A percentile compares a stretch with the other conserved stretches of the same genome.
These are phyloP conservation scores for Zaprionus ornatus DNA, from an alignment of 1,140 invertebrate genomes.

Conservation along the genomic window DNA sequence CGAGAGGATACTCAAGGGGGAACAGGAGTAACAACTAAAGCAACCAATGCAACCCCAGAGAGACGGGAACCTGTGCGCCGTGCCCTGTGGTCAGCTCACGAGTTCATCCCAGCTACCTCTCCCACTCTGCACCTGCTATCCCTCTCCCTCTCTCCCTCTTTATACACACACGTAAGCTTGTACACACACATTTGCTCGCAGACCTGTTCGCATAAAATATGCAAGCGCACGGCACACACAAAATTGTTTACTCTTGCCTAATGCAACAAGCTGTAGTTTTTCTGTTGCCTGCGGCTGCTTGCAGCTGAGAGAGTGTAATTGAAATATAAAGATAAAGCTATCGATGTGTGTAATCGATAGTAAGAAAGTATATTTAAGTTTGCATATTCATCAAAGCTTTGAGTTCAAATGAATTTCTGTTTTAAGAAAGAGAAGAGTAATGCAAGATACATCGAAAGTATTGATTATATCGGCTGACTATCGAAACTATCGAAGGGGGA, in stretches of 20 bases:
- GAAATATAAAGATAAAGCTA: neutral
- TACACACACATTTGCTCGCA: neutral
- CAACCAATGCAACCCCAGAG: slow-evolving; percentile 22
- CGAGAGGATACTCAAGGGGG: neutral
- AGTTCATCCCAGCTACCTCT: slow-evolving; percentile 2
- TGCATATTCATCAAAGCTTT: neutral
- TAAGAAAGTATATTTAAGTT: neutral
- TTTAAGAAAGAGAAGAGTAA: no score
- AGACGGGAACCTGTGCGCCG: slow-evolving; percentile 9
- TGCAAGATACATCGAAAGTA: neutral
- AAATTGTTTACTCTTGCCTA: slow-evolving; percentile 27
- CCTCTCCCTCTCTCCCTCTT: neutral
- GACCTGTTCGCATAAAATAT: slow-evolving; percentile 53
- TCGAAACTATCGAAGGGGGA: neutral
- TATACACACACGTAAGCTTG: neutral
- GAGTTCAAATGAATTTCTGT: neutral
- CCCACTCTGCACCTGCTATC: neutral
- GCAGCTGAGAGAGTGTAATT: neutral
- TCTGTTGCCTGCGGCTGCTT: slow-evolving; percentile 1
- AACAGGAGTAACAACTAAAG: slow-evolving; percentile 27
- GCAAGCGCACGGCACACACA: slow-evolving; percentile 50
- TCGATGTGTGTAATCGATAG: neutral
- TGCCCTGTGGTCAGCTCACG: slow-evolving; percentile 13
- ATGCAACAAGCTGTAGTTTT: slow-evolving; percentile 24
- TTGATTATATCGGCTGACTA: neutral